These are phyloP conservation scores for Sycophaga agraensis DNA, from an alignment of 1,140 invertebrate genomes.

Conservation along the genomic window DNA sequence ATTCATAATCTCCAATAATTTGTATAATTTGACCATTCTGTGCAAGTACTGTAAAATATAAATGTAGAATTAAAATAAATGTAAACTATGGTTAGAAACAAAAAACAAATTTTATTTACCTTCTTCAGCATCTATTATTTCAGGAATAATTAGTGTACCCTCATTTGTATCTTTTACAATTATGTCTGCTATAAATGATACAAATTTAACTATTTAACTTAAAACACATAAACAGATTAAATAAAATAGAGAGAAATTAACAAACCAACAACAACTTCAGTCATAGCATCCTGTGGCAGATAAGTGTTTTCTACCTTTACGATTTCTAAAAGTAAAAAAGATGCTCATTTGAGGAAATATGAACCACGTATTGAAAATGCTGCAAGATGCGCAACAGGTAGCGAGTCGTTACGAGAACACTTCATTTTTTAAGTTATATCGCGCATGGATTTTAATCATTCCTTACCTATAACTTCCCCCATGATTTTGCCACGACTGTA, in stretches of 20 bases:
- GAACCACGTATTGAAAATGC: neutral
- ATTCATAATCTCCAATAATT: conserved; percentile 49
- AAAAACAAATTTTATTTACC: neutral
- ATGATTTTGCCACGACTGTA: no score
- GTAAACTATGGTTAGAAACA: neutral
- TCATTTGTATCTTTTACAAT: conserved; percentile 11
- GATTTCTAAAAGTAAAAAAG: conserved; percentile 35
- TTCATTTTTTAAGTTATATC: neutral
- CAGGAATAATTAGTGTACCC: conserved; percentile 13
- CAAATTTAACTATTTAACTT: conserved; percentile 6
- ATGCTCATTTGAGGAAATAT: neutral
- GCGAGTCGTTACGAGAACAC: conserved; percentile 9
- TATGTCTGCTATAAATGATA: conserved; percentile 14
- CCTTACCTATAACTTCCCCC: conserved; percentile 28
- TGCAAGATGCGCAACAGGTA: conserved; percentile 18
- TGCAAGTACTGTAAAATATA: conserved; percentile 37
- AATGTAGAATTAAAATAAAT: conserved; percentile 1
- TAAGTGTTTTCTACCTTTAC: conserved; percentile 36
- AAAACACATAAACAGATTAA: neutral
- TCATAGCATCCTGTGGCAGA: conserved; percentile 13
- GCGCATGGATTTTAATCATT: neutral
- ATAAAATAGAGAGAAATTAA: conserved; percentile 10
- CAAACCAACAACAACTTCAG: conserved; percentile 36
- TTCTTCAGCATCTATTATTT: conserved; percentile 15
- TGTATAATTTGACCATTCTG: conserved; percentile 45